A percentile compares a stretch with the other conserved stretches of the same genome.
phyloP scores from a whole-genome alignment of 2,888 invertebrate genomes.

The Buathra laborator region DNA sequence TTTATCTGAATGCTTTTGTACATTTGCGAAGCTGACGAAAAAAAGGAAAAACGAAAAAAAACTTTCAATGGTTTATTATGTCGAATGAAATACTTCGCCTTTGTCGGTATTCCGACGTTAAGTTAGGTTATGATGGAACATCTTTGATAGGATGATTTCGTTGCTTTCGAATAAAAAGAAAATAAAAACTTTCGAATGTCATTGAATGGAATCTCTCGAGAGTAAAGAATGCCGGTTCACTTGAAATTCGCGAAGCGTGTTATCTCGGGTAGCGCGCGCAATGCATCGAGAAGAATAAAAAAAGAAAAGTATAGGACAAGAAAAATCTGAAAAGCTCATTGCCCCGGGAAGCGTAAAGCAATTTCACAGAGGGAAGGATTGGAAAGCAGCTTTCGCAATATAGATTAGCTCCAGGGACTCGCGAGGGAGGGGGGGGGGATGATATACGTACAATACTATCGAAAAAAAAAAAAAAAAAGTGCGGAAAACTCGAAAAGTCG shows the following conservation, averaged over 20 bases:
- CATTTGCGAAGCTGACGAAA: no score
- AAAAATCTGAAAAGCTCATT: constrained; percentile 69
- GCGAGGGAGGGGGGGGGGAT: constrained; percentile 54
- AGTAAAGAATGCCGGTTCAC: neutral
- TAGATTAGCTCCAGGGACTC: constrained; percentile 60
- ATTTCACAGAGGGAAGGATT: constrained; percentile 73
- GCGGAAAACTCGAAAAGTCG: constrained; percentile 40
- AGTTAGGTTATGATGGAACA: neutral
- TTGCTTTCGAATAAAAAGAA: neutral
- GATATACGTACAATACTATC: constrained; percentile 59
- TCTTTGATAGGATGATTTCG: neutral
- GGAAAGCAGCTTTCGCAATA: constrained; percentile 69
- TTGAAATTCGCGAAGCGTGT: constrained; percentile 50
- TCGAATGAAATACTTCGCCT: neutral
- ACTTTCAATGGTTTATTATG: neutral
- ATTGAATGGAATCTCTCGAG: constrained; percentile 10
- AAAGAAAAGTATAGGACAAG: constrained; percentile 50
- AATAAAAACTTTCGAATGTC: neutral
- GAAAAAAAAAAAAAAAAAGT: constrained; percentile 18
- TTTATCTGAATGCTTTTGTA: no score
- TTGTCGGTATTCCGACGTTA: neutral
- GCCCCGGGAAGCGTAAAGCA: constrained; percentile 69
- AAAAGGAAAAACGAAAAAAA: neutral
- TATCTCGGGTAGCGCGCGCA: constrained; percentile 41
- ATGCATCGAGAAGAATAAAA: constrained; percentile 28